These are phyloP conservation scores for Lymantria monacha DNA, from an alignment of 2,888 invertebrate species.

Conservation along the genomic window DNA sequence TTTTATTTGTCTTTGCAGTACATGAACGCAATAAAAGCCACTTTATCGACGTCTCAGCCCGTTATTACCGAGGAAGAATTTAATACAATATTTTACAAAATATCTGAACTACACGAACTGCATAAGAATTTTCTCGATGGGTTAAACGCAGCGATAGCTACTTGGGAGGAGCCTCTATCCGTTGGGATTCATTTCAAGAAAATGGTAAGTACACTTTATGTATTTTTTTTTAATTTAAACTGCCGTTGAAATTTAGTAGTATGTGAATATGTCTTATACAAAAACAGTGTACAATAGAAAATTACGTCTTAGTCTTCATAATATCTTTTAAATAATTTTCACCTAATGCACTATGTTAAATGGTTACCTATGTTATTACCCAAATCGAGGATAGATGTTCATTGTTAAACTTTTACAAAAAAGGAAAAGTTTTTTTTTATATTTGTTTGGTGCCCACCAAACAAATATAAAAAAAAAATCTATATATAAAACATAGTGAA, in stretches of 20 bases:
- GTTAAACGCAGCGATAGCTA: slow-evolving; percentile 85
- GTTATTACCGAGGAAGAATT: slow-evolving; percentile 94
- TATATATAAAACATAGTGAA: too few species aligned
- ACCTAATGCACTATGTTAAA: too few species aligned
- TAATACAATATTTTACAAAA: slow-evolving; percentile 95
- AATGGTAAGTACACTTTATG: slow-evolving; percentile 78
- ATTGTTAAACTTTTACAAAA: too few species aligned
- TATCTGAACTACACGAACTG: slow-evolving; percentile 91
- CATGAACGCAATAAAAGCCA: slow-evolving; percentile 95
- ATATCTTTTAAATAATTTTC: too few species aligned
- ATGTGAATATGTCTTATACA: not conserved
- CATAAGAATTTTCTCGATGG: slow-evolving; percentile 92
- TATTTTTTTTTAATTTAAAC: not conserved
- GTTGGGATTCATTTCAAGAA: slow-evolving; percentile 94
- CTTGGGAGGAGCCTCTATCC: slow-evolving; percentile 88
- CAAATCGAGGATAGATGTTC: too few species aligned
- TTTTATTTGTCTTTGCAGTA: slow-evolving; percentile 86
- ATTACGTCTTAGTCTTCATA: too few species aligned
- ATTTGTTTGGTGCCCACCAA: too few species aligned
- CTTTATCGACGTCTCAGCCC: slow-evolving; percentile 92
- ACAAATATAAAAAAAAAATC: too few species aligned
- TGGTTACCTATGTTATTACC: too few species aligned
- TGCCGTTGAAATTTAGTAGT: not conserved
- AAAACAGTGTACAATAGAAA: too few species aligned
- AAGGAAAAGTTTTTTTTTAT: too few species aligned